Percentiles rank a stretch among this genome's conserved stretches.
Evolutionary conservation across 2,888 invertebrate species (phyloP).

Genomic region (Corythucha ciliata): DNA sequence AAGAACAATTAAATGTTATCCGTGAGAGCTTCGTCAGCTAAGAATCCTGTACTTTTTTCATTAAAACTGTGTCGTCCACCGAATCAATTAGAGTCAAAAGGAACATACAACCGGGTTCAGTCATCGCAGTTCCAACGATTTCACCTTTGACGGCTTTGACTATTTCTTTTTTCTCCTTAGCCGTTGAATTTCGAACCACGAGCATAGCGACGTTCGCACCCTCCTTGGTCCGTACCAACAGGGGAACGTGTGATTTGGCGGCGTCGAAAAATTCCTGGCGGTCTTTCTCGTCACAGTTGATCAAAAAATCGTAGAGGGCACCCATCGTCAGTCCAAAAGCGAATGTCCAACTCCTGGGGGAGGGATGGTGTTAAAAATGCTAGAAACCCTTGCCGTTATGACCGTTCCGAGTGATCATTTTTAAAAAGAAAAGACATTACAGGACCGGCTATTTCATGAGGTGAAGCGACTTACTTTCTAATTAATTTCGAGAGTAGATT

Average conservation of each 20-base stretch:
- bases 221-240: constrained; percentile 57
- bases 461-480: too few relatives aligned
- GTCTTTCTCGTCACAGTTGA: constrained; percentile 60
- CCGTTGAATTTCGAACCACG: constrained; percentile 79
- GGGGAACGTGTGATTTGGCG: constrained; percentile 22
- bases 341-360: background rate
- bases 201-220: constrained; percentile 72
- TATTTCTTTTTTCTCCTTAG: constrained; percentile 62
- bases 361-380: too few relatives aligned
- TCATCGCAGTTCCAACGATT: constrained; percentile 65
- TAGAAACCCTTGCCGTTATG: too few relatives aligned
- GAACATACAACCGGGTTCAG: constrained; percentile 78
- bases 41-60: constrained; percentile 58
- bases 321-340: constrained; percentile 60
- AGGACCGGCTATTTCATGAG: too few relatives aligned
- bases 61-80: constrained; percentile 84
- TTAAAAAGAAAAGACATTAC: too few relatives aligned
- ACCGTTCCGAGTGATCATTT: too few relatives aligned
- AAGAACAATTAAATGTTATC: constrained; percentile 4
- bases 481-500: too few relatives aligned
- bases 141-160: constrained; percentile 83
- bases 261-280: constrained; percentile 52
- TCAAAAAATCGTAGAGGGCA: constrained; percentile 70
- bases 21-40: background rate
- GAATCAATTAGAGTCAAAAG: constrained; percentile 75